Base-by-base conservation (phyloP, 1,140 invertebrate genomes). In the Drosophila tropicalis region DNA sequence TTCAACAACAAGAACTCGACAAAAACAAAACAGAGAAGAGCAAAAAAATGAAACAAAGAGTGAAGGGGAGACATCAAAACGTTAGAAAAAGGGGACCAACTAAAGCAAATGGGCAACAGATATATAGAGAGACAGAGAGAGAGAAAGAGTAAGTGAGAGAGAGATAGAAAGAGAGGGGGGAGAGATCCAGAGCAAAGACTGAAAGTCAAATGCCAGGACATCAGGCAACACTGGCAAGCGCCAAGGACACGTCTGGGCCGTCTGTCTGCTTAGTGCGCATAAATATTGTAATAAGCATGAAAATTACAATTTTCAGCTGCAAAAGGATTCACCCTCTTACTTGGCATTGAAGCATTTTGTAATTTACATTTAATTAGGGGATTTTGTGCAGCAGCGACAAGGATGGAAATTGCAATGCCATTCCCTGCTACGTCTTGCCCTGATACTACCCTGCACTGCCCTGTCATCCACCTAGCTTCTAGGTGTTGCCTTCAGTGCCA, bases 361-460 rank as follows among this genome's bases (percentile, higher is more conserved):
- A 82, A 84, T 84, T 82, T 80, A 77, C 81, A 80, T 84, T 83
- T 84, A 82, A 84, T 84, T 84, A 79, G 76, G 65, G 72, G 69
- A 77, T 77, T 82, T 85, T 77, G 70, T 81, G 70, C 74, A 68
- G 58, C 32, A 65, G 9, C 32, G 25, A 40, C 29, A 34, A n/a
- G 44, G 62, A 47, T 32, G 39, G 62, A 63, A 66, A 70, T 70
- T 70, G 75, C 69, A 69, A 60, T 69, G 54, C 54, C 64, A 66
- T 39, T 39, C 36, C 12, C 36, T 5, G 9, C 34, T 12, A 36
- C 10, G 34, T 13, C 36, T 10, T 39, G 36, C 36, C 36, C 34
- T 36, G 34, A 10, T 36, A 36, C 9, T 29, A 29, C 12, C 36
- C 36, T 39, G 36, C 12, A 5, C 12, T 39, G 36, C 12, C 36